Conservation (phyloP, 2,113 vertebrate species). For the Pelobates fuscus region DNA sequence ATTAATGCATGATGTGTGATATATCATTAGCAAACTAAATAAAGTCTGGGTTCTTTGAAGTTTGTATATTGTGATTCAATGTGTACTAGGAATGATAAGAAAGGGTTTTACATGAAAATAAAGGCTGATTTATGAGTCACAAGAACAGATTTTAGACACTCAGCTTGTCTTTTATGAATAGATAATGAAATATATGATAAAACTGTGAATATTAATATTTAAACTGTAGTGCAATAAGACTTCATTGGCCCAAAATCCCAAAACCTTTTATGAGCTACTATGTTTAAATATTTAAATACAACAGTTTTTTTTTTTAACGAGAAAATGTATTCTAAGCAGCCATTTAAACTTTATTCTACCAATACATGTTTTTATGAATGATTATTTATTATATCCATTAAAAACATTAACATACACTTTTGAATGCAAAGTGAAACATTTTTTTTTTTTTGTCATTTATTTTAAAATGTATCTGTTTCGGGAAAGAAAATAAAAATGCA, state of each 20-base stretch:
- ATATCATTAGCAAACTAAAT: constrained; percentile 3
- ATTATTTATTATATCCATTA: no score
- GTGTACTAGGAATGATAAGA: constrained; percentile 4
- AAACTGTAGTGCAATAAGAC: neutral
- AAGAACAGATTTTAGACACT: neutral
- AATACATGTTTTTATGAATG: no score
- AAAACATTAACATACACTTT: no score
- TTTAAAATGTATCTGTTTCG: constrained; percentile 1
- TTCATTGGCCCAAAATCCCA: no score
- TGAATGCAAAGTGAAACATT: no score
- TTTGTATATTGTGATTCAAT: constrained; percentile 5
- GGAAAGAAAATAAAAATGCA: no score
- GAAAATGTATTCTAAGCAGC: no score
- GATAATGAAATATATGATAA: neutral
- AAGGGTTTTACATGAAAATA: neutral
- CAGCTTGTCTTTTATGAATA: neutral
- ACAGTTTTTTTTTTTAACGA: no score
- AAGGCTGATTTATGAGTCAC: neutral
- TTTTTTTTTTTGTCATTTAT: neutral
- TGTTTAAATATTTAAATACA: no score
- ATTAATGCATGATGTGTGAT: constrained; percentile 1
- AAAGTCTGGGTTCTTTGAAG: neutral
- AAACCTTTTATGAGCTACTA: no score
- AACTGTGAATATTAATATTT: neutral
- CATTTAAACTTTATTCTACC: no score